Base-by-base conservation (phyloP, 2,797 vertebrate species). In the Macropus fuliginosus region DNA sequence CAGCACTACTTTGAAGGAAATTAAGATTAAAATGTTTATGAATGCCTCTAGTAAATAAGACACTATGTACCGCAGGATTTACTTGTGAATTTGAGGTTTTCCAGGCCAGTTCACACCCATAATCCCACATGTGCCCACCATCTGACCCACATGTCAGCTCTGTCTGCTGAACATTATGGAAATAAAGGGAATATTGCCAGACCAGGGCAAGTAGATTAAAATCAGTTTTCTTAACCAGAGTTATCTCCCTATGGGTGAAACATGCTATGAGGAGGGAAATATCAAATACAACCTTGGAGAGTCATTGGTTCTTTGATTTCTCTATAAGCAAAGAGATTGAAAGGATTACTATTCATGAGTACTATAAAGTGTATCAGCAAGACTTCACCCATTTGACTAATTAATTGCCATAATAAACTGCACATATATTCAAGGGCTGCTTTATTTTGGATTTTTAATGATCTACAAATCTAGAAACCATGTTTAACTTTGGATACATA, bases 41-140 rank as follows among this genome's bases (percentile, higher is more conserved):
- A 97, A 91, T 91, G 56, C 90, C 97, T 92, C 62, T 81, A 92
- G 96, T 92, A 98, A 98, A 93, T 95, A 94, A 97, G 97, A 97
- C 16, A 94, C 0, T 56, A 74, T 54, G 6, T n/a, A 16, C 28
- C 31, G 13, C 90, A 91, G 0, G 0, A 55, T 0, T 96, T 96
- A 96, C 62, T 97, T 97, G 94, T 93, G 95, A 98, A 96, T 98
- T 91, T 96, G 93, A 98, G 62, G 31, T 92, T 92, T 98, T 98
- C 95, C 93, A 96, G 87, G 89, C 92, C 91, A 62, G 54, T 97
- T 95, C 95, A 93, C 94, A 87, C 56, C 56, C 91, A 55, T 94
- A 97, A 96, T 87, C 92, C 50, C 93, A 97, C 91, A 96, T 95
- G 93, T 98, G 91, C 55, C 97, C 93, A 56, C 92, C 96, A 98